A percentile compares a stretch with the other conserved stretches of the same genome.
phyloP scores from a whole-genome alignment of 2,113 vertebrate species.

The Irena cyanogastra region DNA sequence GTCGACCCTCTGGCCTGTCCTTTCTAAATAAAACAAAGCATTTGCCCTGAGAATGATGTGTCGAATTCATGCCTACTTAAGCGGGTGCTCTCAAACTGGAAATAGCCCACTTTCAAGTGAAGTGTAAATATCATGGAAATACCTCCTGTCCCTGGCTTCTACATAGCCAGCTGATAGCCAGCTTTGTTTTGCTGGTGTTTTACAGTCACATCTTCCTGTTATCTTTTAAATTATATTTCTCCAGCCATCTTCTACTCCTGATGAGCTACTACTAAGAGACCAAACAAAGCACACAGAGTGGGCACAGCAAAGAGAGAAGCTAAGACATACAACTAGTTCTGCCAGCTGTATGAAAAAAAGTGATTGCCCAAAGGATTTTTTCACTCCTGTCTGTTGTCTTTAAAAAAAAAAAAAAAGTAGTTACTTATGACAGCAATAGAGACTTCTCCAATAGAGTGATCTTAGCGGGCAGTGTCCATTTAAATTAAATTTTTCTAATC shows the following conservation, averaged over 20 bases:
- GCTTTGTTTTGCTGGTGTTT: neutral
- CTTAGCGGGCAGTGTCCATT: neutral
- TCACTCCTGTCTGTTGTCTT: neutral
- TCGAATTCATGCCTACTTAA: neutral
- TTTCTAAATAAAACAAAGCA: neutral
- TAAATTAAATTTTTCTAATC: conserved; percentile 22
- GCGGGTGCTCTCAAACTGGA: neutral
- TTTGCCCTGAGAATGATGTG: neutral
- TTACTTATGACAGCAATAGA: neutral
- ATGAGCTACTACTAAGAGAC: neutral
- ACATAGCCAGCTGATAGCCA: neutral
- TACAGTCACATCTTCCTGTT: neutral
- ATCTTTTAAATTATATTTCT: neutral
- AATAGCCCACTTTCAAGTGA: neutral
- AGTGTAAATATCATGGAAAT: neutral
- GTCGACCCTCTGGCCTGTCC: neutral
- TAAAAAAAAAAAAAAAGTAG: neutral
- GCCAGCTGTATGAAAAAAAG: neutral
- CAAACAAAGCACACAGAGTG: neutral
- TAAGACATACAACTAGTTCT: neutral
- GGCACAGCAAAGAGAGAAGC: neutral
- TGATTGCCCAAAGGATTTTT: neutral
- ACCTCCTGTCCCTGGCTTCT: neutral
- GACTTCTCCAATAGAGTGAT: neutral
- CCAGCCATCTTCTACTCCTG: neutral